Conservation (phyloP, 1,140 invertebrate species). For the Ectropis grisescens region DNA sequence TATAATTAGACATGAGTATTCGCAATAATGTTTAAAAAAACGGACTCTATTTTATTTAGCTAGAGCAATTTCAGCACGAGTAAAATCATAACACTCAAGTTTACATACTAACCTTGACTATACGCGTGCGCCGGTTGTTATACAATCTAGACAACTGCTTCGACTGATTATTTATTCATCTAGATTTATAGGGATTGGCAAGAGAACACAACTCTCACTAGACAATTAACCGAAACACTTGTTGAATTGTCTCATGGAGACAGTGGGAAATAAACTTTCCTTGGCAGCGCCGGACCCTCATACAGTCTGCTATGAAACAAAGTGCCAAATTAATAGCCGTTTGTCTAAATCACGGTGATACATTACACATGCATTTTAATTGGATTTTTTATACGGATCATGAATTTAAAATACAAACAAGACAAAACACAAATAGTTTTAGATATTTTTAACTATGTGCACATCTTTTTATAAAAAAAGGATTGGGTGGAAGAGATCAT, state of each 20-base stretch:
- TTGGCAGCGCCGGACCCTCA: conserved; percentile 32
- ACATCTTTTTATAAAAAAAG: no score
- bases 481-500: no score
- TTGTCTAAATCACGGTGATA: neutral
- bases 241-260: conserved; percentile 27
- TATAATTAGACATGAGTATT: no score
- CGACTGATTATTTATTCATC: conserved; percentile 25
- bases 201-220: conserved; percentile 21
- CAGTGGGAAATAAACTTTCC: conserved; percentile 39
- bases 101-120: conserved; percentile 15
- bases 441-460: no score
- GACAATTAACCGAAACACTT: conserved; percentile 36
- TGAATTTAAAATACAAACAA: no score
- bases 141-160: conserved; percentile 14
- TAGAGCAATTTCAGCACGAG: conserved; percentile 3
- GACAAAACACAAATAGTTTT: no score
- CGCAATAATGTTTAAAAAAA: no score
- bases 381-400: no score
- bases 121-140: conserved; percentile 3
- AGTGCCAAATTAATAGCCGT: conserved; percentile 28
- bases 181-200: conserved; percentile 41
- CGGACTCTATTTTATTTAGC: no score
- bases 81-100: conserved; percentile 13
- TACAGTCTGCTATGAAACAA: conserved; percentile 18
- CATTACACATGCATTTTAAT: neutral